A percentile compares a stretch with the other conserved stretches of the same genome.
Conservation (phyloP, 2,888 invertebrate genomes). For the Diplolepis rosae region DNA sequence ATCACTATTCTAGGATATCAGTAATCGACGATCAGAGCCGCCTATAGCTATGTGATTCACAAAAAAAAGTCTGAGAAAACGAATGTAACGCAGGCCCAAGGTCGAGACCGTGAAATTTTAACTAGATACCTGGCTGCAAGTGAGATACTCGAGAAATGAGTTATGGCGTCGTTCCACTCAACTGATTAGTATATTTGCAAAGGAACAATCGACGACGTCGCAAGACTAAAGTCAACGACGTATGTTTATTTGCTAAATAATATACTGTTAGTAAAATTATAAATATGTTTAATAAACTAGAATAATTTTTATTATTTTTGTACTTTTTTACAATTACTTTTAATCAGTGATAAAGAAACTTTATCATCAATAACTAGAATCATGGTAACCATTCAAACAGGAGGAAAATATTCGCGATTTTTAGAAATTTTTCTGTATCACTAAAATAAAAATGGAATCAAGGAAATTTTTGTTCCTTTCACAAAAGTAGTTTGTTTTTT, state of each 20-base stretch:
- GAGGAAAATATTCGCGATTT: too few species aligned
- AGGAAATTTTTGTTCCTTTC: too few species aligned
- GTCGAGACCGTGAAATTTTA: conserved; percentile 58
- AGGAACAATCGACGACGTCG: background rate
- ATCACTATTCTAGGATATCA: background rate
- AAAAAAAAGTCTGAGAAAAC: background rate
- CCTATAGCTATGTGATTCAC: background rate
- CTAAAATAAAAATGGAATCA: too few species aligned
- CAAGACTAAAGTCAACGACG: background rate
- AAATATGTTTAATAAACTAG: background rate
- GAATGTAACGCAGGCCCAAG: conserved; percentile 46
- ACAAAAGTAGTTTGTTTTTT: too few species aligned
- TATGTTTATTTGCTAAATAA: background rate
- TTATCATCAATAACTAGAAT: too few species aligned
- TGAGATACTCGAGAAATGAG: background rate
- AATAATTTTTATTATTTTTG: background rate
- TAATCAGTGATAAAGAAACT: too few species aligned
- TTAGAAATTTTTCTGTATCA: too few species aligned
- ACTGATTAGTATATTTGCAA: background rate
- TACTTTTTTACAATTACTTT: too few species aligned
- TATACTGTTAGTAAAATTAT: background rate
- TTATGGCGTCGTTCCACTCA: conserved; percentile 12
- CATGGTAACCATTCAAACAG: too few species aligned
- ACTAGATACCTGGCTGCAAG: background rate
- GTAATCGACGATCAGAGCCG: conserved; percentile 17